Percentiles rank a stretch among this genome's conserved stretches.
These are phyloP conservation scores for Nemoura dubitans DNA, from an alignment of 2,888 invertebrate genomes.

Conservation along the genomic window DNA sequence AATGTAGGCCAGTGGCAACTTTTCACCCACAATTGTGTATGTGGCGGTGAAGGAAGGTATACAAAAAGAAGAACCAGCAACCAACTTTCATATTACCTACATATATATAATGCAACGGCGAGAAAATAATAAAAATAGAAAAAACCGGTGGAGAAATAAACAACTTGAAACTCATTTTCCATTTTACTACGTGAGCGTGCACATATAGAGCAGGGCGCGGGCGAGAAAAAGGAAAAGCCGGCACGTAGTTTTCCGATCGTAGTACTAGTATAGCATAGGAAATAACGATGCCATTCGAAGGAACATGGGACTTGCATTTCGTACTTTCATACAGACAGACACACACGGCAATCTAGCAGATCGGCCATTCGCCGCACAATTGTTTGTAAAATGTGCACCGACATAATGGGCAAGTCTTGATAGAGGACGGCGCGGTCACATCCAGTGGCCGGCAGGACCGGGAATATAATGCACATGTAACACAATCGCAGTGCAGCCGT, in stretches of 20 bases:
- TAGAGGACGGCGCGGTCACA: neutral
- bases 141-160: neutral
- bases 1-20: neutral
- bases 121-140: neutral
- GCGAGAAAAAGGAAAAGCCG: neutral
- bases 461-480: neutral
- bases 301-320: neutral
- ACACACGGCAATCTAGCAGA: neutral
- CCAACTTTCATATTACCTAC: constrained; percentile 12
- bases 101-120: too few relatives aligned
- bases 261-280: neutral
- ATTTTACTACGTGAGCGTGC: neutral
- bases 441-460: neutral
- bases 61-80: neutral
- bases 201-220: too few relatives aligned
- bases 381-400: neutral
- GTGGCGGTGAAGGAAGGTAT: neutral
- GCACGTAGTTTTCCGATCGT: neutral
- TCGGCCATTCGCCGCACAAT: neutral
- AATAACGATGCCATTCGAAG: neutral
- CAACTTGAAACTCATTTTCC: neutral
- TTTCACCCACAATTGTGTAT: neutral
- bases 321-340: neutral
- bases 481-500: neutral
- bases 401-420: neutral